Conservation (phyloP, 2,113 vertebrate species). For the Otocyon megalotis region DNA sequence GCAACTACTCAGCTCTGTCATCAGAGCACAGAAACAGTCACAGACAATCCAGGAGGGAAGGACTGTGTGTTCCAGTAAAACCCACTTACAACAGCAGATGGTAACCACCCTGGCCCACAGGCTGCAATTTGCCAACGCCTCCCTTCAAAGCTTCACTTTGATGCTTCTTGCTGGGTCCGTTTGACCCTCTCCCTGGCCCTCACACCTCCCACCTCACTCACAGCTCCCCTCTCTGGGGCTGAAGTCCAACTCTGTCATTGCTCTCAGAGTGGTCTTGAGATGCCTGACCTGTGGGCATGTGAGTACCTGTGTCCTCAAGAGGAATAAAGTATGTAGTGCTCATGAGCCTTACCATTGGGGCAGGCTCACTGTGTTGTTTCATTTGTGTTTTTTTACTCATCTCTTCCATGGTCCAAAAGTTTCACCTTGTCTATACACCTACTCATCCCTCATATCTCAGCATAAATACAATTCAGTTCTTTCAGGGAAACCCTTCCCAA, state of each 20-base stretch:
- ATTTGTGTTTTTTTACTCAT: neutral
- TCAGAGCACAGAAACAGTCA: neutral
- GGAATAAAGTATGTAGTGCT: neutral
- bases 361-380: neutral
- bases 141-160: neutral
- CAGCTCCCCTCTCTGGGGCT: neutral
- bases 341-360: neutral
- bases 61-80: neutral
- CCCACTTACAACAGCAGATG: neutral
- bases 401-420: neutral
- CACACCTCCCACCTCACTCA: neutral
- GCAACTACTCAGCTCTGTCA: neutral
- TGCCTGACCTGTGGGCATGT: neutral
- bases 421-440: neutral
- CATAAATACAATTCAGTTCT: neutral
- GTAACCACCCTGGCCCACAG: neutral
- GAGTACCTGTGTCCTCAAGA: neutral
- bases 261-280: neutral
- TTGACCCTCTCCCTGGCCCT: neutral
- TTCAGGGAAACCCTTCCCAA: neutral
- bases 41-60: neutral
- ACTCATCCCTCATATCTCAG: neutral
- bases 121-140: neutral
- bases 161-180: neutral
- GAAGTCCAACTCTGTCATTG: neutral